Evolutionary conservation across 2,888 invertebrate species (phyloP), one percentile per base, ranked within the genome.

Genomic region (Philopedon plagiatum): DNA sequence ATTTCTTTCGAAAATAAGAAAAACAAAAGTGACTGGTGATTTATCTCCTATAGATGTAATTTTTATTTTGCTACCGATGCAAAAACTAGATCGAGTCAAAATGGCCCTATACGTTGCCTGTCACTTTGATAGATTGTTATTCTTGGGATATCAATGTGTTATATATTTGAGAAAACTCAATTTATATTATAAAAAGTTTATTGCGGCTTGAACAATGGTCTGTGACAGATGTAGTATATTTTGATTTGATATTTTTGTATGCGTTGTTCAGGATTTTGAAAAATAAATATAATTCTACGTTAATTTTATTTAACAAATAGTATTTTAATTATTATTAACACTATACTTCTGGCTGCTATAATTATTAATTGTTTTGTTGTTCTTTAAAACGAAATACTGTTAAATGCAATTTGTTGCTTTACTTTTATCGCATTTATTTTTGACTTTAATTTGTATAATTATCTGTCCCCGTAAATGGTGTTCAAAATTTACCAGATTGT

Each of bases 41-140:
- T 71, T 71, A 71, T 71, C 64, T 71, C 46, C 71, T 60, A 71
- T 71, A 71, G 65, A 71, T 49, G 71, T 71, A 71, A 71, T 71
- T 71, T 60, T 39, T 65, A 65, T 71, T 71, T 71, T 65, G 64
- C 65, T 54, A 54, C 61, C 65, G 51, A 71, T 65, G 65, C 60
- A 71, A 71, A 71, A 71, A 71, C 71, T 71, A 71, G 60, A 71
- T 44, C 71, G 54, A 63, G 62, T 62, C 67, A 67, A 72, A 67
- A 66, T 46, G 72, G 67, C 63, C 62, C 62, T 67, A 72, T 72
- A 72, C 67, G 67, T 72, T 72, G 49, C 61, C 67, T 57, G 72
- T 61, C 72, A 67, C 67, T 37, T 72, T 72, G 72, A 72, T 72
- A 61, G 72, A 72, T 72, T 57, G 72, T 62, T 62, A 67, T 57